These are phyloP conservation scores for Macrosteles quadrilineatus DNA, from an alignment of 1,140 invertebrate species.

Conservation along the genomic window DNA sequence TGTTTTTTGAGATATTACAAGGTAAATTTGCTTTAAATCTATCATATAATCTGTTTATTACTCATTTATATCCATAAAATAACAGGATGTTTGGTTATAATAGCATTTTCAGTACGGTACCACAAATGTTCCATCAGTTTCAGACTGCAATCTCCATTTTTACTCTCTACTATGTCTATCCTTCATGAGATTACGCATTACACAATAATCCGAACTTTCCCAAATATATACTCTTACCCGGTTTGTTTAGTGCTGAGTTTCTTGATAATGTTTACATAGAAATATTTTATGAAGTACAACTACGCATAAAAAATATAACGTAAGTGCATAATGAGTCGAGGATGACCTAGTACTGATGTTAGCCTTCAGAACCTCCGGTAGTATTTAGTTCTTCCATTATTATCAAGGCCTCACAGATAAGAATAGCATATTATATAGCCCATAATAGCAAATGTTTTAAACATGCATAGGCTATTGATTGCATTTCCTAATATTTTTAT, in stretches of 20 bases:
- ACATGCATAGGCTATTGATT: no score
- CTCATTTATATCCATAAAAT: neutral
- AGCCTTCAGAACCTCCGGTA: no score
- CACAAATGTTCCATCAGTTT: neutral
- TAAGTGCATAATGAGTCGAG: neutral
- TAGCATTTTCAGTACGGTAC: neutral
- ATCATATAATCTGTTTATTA: neutral
- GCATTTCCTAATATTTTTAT: no score
- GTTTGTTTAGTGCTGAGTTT: neutral
- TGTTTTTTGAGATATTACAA: slow-evolving; percentile 31
- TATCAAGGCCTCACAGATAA: no score
- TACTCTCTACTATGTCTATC: neutral
- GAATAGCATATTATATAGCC: no score
- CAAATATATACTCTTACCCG: neutral
- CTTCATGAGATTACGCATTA: neutral
- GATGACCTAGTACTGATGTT: no score
- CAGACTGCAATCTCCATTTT: no score
- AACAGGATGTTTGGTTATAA: slow-evolving; percentile 12
- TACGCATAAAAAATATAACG: neutral
- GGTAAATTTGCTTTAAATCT: slow-evolving; percentile 13
- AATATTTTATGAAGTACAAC: neutral
- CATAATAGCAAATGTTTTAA: no score
- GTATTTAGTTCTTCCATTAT: no score
- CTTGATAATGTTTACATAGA: neutral
- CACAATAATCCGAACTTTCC: no score